Evolutionary conservation across 2,113 vertebrate species (phyloP).

Genomic region (Menidia beryllina): DNA sequence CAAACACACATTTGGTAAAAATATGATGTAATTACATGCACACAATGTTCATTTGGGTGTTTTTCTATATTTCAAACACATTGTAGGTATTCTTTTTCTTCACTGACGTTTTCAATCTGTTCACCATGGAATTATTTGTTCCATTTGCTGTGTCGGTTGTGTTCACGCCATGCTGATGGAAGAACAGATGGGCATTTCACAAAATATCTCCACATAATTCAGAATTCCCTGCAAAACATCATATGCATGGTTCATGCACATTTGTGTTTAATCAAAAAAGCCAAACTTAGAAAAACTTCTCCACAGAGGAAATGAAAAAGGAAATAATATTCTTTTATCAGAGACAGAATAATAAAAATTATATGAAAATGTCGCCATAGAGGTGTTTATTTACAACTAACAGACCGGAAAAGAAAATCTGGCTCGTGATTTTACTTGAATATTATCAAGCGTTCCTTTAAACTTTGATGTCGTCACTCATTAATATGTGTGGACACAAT

Average conservation of each 20-base stretch:
- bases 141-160: background rate
- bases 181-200: background rate
- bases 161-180: background rate
- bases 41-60: background rate
- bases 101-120: too few relatives aligned
- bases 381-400: conserved; percentile 4
- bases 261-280: conserved; percentile 7
- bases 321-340: conserved; percentile 38
- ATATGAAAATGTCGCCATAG: conserved; percentile 7
- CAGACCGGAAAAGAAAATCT: background rate
- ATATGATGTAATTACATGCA: background rate
- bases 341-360: conserved; percentile 40
- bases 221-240: background rate
- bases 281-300: conserved; percentile 21
- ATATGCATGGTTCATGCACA: background rate
- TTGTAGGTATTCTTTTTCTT: too few relatives aligned
- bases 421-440: conserved; percentile 1
- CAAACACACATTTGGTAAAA: conserved; percentile 7
- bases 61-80: background rate
- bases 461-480: background rate
- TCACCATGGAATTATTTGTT: background rate
- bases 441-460: background rate
- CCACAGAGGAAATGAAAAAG: conserved; percentile 15
- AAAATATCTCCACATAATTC: background rate
- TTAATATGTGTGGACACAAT: background rate